These are phyloP conservation scores for Lepidochrysops patricia DNA, from an alignment of 2,888 invertebrate genomes.

Conservation along the genomic window DNA sequence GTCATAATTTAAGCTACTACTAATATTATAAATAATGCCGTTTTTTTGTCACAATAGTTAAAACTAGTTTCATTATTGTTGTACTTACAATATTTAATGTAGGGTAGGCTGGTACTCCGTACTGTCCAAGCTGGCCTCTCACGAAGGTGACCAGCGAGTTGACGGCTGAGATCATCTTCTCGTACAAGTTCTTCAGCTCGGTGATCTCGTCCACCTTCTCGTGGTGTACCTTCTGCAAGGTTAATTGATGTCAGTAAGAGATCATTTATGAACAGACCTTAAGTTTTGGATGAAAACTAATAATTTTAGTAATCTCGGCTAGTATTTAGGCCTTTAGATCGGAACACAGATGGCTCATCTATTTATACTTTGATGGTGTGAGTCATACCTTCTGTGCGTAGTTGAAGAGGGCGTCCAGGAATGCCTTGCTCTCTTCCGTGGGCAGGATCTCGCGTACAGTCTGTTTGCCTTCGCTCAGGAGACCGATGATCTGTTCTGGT, in stretches of 20 bases:
- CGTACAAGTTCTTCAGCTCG: constrained; percentile 76
- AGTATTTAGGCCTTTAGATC: too few species aligned
- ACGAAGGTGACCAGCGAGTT: constrained; percentile 67
- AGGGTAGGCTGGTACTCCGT: constrained; percentile 36
- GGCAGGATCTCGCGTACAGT: constrained; percentile 76
- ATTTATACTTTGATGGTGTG: too few species aligned
- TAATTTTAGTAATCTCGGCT: too few species aligned
- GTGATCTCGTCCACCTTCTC: constrained; percentile 77
- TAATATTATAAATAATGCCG: too few species aligned
- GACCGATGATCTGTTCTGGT: constrained; percentile 70
- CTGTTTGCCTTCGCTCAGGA: constrained; percentile 71
- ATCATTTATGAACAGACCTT: too few species aligned
- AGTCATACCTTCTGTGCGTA: constrained; percentile 78
- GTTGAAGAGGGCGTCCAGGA: constrained; percentile 72
- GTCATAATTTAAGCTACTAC: too few species aligned
- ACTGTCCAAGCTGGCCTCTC: constrained; percentile 46
- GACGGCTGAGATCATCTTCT: constrained; percentile 71
- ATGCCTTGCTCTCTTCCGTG: constrained; percentile 76
- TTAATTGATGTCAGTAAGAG: neutral
- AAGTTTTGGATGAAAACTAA: too few species aligned
- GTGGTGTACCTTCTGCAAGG: constrained; percentile 71
- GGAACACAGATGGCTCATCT: too few species aligned
- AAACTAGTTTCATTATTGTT: too few species aligned
- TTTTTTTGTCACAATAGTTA: too few species aligned
- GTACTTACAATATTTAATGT: constrained; percentile 39